Evolutionary conservation across 2,113 vertebrate species (phyloP), one percentile per base, ranked within the genome.

Genomic region (Gambusia holbrooki): DNA sequence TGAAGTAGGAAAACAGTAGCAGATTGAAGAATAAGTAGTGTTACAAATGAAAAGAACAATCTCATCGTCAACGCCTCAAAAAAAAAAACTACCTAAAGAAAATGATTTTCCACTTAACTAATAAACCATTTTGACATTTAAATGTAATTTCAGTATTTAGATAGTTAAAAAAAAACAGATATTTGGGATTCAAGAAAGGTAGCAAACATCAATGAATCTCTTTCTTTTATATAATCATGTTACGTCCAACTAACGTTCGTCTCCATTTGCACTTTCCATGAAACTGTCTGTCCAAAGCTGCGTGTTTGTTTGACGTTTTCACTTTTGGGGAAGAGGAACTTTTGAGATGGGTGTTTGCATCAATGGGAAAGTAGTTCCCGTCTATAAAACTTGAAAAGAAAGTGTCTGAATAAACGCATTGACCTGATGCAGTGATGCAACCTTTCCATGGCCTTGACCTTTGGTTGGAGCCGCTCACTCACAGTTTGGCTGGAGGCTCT

Each of bases 391-490:
- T 80, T 88, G 88, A 89, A 84, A 30, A 33, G 28, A 70, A 40
- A 1, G 68, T 77, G 37, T 66, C 27, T 67, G 75, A 35, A 62
- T 74, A n/a, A 58, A 25, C 51, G 9, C 3, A n/a, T 72, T 65
- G 74, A 84, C 68, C 65, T 54, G 67, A 87, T 77, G 71, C 76
- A 74, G 89, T 84, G 80, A 82, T 83, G 61, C 70, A 54, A 87
- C 76, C 84, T 91, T 75, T 83, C 83, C 89, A 90, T 87, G 87
- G 87, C 92, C 90, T 93, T 90, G 83, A 91, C 87, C 82, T 86
- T 84, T 2, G 79, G 70, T 74, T 13, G 1, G 65, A 79, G 84
- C 71, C 65, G 58, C 83, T 67, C 77, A 77, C 65, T n/a, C 29
- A 83, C 67, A 74, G 29, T 78, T 83, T 74, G 61, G 3, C 19